phyloP scores from a whole-genome alignment of 2,113 vertebrate genomes.

The Menidia beryllina region DNA sequence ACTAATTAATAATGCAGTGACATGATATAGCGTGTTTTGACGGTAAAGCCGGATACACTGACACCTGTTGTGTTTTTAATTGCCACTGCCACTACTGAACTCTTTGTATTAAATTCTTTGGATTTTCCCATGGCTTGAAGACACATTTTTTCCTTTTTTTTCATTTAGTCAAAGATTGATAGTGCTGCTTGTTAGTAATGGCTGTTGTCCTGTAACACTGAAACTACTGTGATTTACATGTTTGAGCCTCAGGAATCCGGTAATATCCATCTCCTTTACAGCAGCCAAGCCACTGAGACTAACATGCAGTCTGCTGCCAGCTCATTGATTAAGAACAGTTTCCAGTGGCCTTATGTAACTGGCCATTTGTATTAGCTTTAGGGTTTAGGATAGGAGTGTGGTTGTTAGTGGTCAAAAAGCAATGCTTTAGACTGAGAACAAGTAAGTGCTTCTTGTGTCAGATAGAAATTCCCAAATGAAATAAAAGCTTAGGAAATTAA shows the following conservation, averaged over 20 bases:
- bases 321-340: constrained; percentile 66
- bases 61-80: not conserved
- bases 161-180: constrained; percentile 23
- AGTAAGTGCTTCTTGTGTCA: constrained; percentile 10
- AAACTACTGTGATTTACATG: constrained; percentile 66
- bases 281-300: constrained; percentile 55
- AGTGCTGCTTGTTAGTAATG: constrained; percentile 36
- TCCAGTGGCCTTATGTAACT: constrained; percentile 62
- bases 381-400: constrained; percentile 15
- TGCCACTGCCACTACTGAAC: not conserved
- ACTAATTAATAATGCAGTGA: constrained; percentile 6
- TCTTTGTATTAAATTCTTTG: constrained; percentile 14
- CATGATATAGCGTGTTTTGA: not conserved
- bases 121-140: constrained; percentile 28
- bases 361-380: constrained; percentile 37
- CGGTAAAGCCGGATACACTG: constrained; percentile 5
- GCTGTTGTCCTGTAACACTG: constrained; percentile 24
- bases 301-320: constrained; percentile 48
- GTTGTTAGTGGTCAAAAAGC: not conserved
- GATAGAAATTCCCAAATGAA: constrained; percentile 37
- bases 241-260: constrained; percentile 66
- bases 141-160: constrained; percentile 35
- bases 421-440: not conserved
- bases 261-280: constrained; percentile 73
- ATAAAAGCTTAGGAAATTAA: constrained; percentile 54